Evolutionary conservation across 2,888 invertebrate species (phyloP).

Genomic region (Callosobruchus maculatus): DNA sequence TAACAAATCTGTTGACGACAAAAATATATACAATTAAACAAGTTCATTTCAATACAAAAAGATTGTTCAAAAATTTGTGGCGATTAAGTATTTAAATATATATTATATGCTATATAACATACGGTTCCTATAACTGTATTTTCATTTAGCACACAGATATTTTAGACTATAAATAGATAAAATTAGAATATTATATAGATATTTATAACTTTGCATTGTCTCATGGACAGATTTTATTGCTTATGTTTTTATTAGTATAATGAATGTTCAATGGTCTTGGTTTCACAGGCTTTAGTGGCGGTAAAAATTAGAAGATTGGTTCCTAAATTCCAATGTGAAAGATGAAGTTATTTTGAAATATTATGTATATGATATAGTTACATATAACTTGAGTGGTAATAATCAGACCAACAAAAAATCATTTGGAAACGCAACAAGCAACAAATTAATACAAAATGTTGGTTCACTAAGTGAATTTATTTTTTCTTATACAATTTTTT

Average conservation of each 20-base stretch:
- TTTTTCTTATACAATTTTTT: too few species aligned
- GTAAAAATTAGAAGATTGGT: not conserved
- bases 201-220: not conserved
- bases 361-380: too few species aligned
- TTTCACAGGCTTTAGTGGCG: not conserved
- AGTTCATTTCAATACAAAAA: not conserved
- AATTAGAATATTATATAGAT: not conserved
- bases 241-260: not conserved
- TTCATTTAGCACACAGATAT: not conserved
- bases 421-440: too few species aligned
- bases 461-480: too few species aligned
- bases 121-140: not conserved
- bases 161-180: not conserved
- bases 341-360: too few species aligned
- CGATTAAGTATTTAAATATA: not conserved
- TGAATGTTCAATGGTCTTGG: not conserved
- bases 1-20: not conserved
- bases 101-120: not conserved
- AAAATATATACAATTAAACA: not conserved
- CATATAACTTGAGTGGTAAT: too few species aligned
- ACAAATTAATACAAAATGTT: too few species aligned
- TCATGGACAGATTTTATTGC: not conserved
- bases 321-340: not conserved
- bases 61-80: not conserved
- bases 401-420: too few species aligned